These are phyloP conservation scores for Phyto melanocephala DNA, from an alignment of 2,888 invertebrate genomes.

Conservation along the genomic window DNA sequence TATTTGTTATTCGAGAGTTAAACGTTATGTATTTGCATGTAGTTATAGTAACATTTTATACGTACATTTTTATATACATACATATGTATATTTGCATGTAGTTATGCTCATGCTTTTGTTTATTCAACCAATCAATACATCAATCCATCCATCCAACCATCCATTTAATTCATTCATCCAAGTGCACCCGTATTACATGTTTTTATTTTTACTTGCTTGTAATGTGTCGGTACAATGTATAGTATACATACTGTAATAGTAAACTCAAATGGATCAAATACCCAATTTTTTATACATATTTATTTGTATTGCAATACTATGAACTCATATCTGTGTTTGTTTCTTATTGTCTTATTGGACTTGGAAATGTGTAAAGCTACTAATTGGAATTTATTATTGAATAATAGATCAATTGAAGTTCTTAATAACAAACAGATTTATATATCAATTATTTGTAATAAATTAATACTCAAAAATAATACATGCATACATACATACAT, in stretches of 20 bases:
- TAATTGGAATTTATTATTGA: constrained; percentile 47
- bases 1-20: neutral
- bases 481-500: no score
- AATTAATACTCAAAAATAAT: no score
- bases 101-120: constrained; percentile 6
- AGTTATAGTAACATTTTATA: neutral
- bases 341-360: constrained; percentile 28
- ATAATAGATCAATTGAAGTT: constrained; percentile 41
- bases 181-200: constrained; percentile 23
- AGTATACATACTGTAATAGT: neutral
- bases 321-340: neutral
- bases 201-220: neutral
- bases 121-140: constrained; percentile 20
- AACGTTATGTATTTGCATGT: constrained; percentile 12
- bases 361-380: constrained; percentile 42
- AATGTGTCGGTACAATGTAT: neutral
- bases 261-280: neutral
- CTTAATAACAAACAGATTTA: neutral
- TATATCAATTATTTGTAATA: neutral
- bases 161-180: constrained; percentile 32
- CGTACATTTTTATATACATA: no score
- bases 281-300: neutral
- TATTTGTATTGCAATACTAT: no score
- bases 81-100: no score
- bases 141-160: constrained; percentile 8